Base-by-base conservation (phyloP, 2,888 invertebrate species). In the Tridacna gigas region DNA sequence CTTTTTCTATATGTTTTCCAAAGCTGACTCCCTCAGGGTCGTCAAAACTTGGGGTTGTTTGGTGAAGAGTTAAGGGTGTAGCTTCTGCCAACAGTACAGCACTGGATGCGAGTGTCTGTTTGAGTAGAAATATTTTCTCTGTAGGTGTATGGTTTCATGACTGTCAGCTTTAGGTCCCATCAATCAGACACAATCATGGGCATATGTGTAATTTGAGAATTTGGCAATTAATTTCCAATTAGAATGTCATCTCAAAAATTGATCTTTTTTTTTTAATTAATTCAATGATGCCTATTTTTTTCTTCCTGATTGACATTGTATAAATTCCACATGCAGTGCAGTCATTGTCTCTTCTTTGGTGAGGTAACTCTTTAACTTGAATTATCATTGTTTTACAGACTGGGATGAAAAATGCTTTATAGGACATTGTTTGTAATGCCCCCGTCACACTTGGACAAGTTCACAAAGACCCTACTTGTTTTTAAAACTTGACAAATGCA, bases 191-290 rank as follows among this genome's bases (percentile, higher is more conserved):
- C n/a, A 13, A 47, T 71, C 71, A 71, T 51, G 47, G 25, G 45
- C 45, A n/a, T 15, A 71, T 12, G 51, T 51, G 71, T 71, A 71
- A 71, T n/a, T n/a, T 18, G 71, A 71, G 48, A 71, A 51, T 47
- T 69, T 71, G 71, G 48, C 51, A 71, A 71, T 71, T 71, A 71
- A 71, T 71, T 71, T 71, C 51, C 71, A 71, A 71, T 71, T 71
- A 71, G 71, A 71, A 71, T 71, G 71, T 71, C 71, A 71, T 22
- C 48, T 37, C 37, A 22, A 71, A 71, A 71, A 71, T 71, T 71
- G 51, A 71, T 71, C 18, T 15, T 51, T 51, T 37, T 71, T 65
- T 65, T 28, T n/a, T n/a, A n/a, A 67, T 67, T 67, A 15, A 67
- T 45, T 56, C 56, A 56, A 56, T 56, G 37, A 37, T 37, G 37